A percentile compares a stretch with the other conserved stretches of the same genome.
These are phyloP conservation scores for Melieria crassipennis DNA, from an alignment of 2,888 invertebrate genomes.

Conservation along the genomic window DNA sequence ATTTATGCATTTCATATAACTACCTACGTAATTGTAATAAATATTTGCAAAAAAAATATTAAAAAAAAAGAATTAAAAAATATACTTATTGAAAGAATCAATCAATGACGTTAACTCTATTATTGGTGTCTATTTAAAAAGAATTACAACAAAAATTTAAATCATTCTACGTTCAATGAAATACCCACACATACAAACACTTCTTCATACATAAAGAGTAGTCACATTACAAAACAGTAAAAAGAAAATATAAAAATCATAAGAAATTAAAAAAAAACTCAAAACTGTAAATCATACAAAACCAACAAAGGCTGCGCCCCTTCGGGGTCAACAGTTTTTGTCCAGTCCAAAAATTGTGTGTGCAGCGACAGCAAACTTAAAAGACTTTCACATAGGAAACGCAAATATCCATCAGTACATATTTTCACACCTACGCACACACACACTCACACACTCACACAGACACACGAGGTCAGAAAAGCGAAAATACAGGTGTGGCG, in stretches of 20 bases:
- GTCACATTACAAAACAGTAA: no score
- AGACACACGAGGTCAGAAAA: constrained; percentile 4
- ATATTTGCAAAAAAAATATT: constrained; percentile 20
- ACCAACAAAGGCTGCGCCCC: no score
- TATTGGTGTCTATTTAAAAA: constrained; percentile 47
- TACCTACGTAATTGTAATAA: constrained; percentile 22
- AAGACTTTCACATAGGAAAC: constrained; percentile 48
- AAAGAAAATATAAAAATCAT: constrained; percentile 14
- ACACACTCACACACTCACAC: constrained; percentile 8
- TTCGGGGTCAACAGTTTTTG: no score
- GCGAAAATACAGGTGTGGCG: neutral
- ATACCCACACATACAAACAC: constrained; percentile 30
- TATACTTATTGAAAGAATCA: constrained; percentile 8
- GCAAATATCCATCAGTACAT: constrained; percentile 37
- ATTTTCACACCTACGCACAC: constrained; percentile 24
- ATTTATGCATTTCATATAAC: constrained; percentile 25
- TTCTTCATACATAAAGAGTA: no score
- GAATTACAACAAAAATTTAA: constrained; percentile 12
- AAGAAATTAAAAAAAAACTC: neutral
- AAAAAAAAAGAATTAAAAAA: constrained; percentile 24
- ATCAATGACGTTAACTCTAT: constrained; percentile 46
- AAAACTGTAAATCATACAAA: neutral
- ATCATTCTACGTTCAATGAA: constrained; percentile 28
- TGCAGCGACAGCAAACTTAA: constrained; percentile 33
- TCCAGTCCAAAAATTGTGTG: no score